Base-by-base conservation (phyloP, 2,797 vertebrate genomes). In the Premnoplex brunnescens region DNA sequence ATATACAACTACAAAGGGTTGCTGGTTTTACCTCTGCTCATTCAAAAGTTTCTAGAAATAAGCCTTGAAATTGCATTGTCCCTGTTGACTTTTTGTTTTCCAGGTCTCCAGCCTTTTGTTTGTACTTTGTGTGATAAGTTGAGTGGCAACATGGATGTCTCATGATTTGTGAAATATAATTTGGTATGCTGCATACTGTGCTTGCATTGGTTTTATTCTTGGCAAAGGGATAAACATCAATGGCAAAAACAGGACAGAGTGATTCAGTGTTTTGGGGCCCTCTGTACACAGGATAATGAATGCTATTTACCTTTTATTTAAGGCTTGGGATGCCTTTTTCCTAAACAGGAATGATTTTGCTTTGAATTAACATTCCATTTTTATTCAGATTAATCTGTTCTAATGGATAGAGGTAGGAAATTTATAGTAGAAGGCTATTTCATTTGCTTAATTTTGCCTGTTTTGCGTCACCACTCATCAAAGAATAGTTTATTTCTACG, bases 321-420 rank as follows among this genome's bases (percentile, higher is more conserved):
- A 89, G 59, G 48, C 19, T 37, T 71, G n/a, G 9, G 23, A 39
- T 95, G 30, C n/a, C 43, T 80, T 93, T 58, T 80, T 87, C 37
- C 41, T 74, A 63, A 79, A 43, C 16, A 51, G 39, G 62, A 79
- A 58, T 77, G 23, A 87, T 88, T 91, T 46, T 64, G 30, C 58
- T 88, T 88, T 96, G 68, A 93, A 87, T 75, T 92, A 64, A 27
- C 8, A 10, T 82, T 85, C 24, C 23, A 34, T 77, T 92, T 91
- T 91, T 91, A 44, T 85, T 95, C 36, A 67, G 37, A 76, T 80
- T 46, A 71, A 83, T 80, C n/a, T 54, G 5, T 46, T 79, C 1
- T 91, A 85, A 87, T 83, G n/a, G 46, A 30, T 27, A 64, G 41
- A 89, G 6, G 17, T 37, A 85, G 84, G 49, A 60, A 63, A 80